Conservation (phyloP, 1,140 invertebrate species). For the Camponotus floridanus region DNA sequence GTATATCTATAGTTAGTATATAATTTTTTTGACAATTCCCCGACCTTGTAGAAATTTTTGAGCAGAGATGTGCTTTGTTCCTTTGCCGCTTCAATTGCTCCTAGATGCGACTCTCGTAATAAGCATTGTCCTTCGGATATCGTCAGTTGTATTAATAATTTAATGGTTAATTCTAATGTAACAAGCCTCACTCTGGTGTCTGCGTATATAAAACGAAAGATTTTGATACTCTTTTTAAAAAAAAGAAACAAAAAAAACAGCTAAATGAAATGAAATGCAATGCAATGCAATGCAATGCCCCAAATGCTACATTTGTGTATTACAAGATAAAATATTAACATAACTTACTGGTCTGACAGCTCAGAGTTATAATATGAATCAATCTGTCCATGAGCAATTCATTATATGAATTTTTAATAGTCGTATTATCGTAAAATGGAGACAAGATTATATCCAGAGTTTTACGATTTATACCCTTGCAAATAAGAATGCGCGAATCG, state of each 20-base stretch:
- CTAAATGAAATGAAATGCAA: too few species aligned
- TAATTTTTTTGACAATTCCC: slow-evolving; percentile 8
- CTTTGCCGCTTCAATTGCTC: slow-evolving; percentile 91
- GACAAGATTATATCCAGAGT: slow-evolving; percentile 90
- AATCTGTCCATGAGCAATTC: slow-evolving; percentile 92
- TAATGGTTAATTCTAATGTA: slow-evolving; percentile 95
- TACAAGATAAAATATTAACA: slow-evolving; percentile 46
- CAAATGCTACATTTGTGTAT: slow-evolving; percentile 19
- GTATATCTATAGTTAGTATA: neutral
- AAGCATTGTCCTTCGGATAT: slow-evolving; percentile 85
- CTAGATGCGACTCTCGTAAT: slow-evolving; percentile 85
- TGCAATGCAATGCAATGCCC: neutral
- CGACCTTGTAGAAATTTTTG: slow-evolving; percentile 96
- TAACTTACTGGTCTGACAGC: slow-evolving; percentile 92
- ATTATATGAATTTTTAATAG: slow-evolving; percentile 89
- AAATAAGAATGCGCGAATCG: slow-evolving; percentile 52
- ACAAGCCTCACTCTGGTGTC: slow-evolving; percentile 95
- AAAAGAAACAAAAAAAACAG: slow-evolving; percentile 8
- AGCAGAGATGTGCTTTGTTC: slow-evolving; percentile 95
- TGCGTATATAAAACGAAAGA: slow-evolving; percentile 75
- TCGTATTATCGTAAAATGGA: slow-evolving; percentile 81
- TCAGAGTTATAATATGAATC: slow-evolving; percentile 92
- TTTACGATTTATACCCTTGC: slow-evolving; percentile 91
- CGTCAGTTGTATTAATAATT: slow-evolving; percentile 90
- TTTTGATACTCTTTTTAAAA: slow-evolving; percentile 9